Evolutionary conservation across 2,888 invertebrate species (phyloP).

Genomic region (Doris montereyensis): DNA sequence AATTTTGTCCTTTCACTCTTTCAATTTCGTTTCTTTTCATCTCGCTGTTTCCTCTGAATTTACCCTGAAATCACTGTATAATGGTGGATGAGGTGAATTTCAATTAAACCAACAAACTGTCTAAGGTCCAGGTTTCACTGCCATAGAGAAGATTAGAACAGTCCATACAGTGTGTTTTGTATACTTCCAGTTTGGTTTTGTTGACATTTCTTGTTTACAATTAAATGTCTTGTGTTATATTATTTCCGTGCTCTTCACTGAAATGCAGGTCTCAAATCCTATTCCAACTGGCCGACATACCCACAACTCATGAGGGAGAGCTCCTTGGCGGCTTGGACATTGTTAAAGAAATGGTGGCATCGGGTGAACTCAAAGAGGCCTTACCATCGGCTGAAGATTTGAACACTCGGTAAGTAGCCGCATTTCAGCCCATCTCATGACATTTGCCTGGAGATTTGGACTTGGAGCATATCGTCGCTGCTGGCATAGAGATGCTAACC

Average conservation of each 20-base stretch:
- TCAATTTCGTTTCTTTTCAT: too few species aligned
- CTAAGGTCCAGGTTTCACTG: too few species aligned
- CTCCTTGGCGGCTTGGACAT: slow-evolving; percentile 76
- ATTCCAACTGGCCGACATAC: slow-evolving; percentile 75
- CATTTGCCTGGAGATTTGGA: too few species aligned
- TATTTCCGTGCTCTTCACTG: too few species aligned
- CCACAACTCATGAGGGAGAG: slow-evolving; percentile 76
- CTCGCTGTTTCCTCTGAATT: too few species aligned
- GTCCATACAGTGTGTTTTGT: background rate
- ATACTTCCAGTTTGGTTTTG: background rate
- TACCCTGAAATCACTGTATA: too few species aligned
- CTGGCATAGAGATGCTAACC: too few species aligned
- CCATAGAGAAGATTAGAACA: background rate
- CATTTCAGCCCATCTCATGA: too few species aligned
- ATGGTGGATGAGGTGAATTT: too few species aligned
- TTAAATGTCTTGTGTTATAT: too few species aligned
- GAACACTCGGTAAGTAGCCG: slow-evolving; percentile 39
- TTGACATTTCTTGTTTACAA: background rate
- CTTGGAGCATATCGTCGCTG: too few species aligned
- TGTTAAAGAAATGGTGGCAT: slow-evolving; percentile 73
- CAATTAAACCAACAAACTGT: background rate
- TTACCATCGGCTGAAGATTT: slow-evolving; percentile 41
- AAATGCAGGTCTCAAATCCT: slow-evolving; percentile 71
- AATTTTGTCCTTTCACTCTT: too few species aligned
- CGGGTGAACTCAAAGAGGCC: slow-evolving; percentile 61